These are phyloP conservation scores for Rhegmatorhina hoffmannsi DNA, from an alignment of 2,113 vertebrate species.

Conservation along the genomic window DNA sequence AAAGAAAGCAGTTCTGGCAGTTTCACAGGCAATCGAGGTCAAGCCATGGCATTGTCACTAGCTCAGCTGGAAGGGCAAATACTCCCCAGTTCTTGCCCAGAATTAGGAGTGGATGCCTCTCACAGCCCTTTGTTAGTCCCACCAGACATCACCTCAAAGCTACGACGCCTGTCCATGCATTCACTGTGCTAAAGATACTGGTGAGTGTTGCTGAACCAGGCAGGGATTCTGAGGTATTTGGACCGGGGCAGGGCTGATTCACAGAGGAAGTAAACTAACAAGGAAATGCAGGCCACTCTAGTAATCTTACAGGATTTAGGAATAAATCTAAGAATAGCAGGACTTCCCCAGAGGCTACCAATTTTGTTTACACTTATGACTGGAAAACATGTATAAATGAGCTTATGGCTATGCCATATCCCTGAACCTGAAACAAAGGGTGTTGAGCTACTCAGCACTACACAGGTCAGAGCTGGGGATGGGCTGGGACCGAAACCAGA, in stretches of 20 bases:
- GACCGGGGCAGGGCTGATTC: not conserved
- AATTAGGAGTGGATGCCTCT: not conserved
- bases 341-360: not conserved
- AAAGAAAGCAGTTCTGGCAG: not conserved
- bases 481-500: not conserved
- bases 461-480: not conserved
- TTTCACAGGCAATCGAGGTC: not conserved
- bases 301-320: not conserved
- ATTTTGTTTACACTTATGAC: not conserved
- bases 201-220: not conserved
- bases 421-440: not conserved
- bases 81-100: not conserved
- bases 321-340: not conserved
- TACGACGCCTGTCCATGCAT: fast-evolving
- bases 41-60: not conserved
- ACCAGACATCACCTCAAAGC: fast-evolving
- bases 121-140: not conserved
- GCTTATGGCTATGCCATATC: not conserved
- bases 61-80: not conserved
- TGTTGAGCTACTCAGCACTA: not conserved
- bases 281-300: not conserved
- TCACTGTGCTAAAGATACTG: not conserved
- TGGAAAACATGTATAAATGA: not conserved
- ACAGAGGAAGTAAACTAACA: not conserved
- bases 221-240: not conserved